These are phyloP conservation scores for Patella pellucida DNA, from an alignment of 2,888 invertebrate species.

Conservation along the genomic window DNA sequence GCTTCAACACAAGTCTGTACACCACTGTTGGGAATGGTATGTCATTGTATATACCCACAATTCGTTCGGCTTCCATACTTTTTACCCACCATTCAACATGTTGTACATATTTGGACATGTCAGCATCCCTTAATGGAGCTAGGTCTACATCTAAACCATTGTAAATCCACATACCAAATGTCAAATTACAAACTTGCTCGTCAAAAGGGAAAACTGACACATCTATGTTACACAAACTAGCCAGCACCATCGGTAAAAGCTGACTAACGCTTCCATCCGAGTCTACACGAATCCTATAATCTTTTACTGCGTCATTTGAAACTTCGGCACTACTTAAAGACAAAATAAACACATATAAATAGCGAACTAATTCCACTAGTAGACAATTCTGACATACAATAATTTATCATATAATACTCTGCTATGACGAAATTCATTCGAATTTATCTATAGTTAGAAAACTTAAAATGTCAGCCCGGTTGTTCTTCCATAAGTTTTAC, in stretches of 20 bases:
- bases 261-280: conserved; percentile 10
- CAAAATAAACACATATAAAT: background rate
- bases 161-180: conserved; percentile 98
- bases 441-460: too few relatives aligned
- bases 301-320: conserved; percentile 12
- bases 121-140: conserved; percentile 21
- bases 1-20: conserved; percentile 34
- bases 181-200: conserved; percentile 97
- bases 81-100: conserved; percentile 45
- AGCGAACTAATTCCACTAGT: background rate
- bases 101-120: conserved; percentile 35
- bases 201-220: conserved; percentile 77
- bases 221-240: conserved; percentile 59
- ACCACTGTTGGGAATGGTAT: conserved; percentile 36
- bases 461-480: too few relatives aligned
- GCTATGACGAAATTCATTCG: background rate
- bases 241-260: conserved; percentile 31
- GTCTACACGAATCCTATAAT: conserved; percentile 12
- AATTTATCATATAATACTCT: too few relatives aligned
- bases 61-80: conserved; percentile 22
- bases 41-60: conserved; percentile 26
- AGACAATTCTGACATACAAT: background rate
- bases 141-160: conserved; percentile 40
- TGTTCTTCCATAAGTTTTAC: too few relatives aligned
- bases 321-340: conserved; percentile 17